Conservation (phyloP, 2,113 vertebrate genomes). For the Manacus vitellinus region DNA sequence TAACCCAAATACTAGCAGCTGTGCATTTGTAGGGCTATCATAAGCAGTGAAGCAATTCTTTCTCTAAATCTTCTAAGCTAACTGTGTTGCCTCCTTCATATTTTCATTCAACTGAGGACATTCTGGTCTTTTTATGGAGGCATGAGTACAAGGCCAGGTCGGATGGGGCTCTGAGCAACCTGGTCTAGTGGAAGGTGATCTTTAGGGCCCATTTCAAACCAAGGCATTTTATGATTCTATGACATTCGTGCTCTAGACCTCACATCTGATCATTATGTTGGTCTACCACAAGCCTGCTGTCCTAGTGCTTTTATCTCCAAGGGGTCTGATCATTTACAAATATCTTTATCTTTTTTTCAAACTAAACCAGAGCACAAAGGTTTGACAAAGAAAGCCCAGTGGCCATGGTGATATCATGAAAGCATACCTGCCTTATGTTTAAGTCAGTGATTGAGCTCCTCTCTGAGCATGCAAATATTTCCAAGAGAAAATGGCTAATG, state of each 20-base stretch:
- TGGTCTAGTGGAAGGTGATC: background rate
- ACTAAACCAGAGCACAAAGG: background rate
- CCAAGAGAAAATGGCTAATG: background rate
- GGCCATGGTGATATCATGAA: background rate
- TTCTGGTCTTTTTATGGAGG: background rate
- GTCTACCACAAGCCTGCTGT: background rate
- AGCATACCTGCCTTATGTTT: background rate
- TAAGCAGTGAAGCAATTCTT: background rate
- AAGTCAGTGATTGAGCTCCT: background rate
- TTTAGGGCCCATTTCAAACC: background rate
- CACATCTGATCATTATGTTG: background rate
- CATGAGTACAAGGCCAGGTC: background rate
- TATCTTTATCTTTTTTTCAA: background rate
- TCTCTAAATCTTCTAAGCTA: background rate
- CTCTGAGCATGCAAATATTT: background rate
- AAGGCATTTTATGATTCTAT: background rate
- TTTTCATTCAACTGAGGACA: background rate
- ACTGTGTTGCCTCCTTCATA: background rate
- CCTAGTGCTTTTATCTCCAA: background rate
- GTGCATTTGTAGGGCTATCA: background rate
- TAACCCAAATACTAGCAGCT: background rate
- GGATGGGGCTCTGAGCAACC: background rate
- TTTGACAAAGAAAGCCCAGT: background rate
- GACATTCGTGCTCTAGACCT: background rate
- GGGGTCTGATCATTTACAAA: background rate